Base-by-base conservation (phyloP, 1,140 invertebrate species). In the Brachionus asplanchnoidis region DNA sequence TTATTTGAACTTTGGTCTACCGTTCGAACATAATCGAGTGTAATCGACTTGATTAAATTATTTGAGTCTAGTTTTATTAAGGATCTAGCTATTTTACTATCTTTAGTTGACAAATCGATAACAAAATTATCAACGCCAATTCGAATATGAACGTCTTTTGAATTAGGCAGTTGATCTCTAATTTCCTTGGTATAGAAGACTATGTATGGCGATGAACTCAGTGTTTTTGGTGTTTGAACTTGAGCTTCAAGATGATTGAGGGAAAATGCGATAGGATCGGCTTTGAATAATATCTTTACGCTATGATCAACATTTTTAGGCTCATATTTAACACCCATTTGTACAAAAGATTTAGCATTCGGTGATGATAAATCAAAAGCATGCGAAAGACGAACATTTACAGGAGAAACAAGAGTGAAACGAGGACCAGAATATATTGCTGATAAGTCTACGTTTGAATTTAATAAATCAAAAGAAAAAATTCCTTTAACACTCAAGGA, bases 361-460 rank as follows among this genome's bases (percentile, higher is more conserved):
- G 53, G 17, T 14, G 79, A 46, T 46, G 44, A 60, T 50, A 50
- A 11, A 82, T 82, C 79, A 11, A 68, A 7, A 32, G 17, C n/a
- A 36, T 82, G 79, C n/a, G 23, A 26, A 65, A 65, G 40, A 46
- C 32, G 26, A 7, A 82, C 14, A 20, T 14, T 32, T 0, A 26
- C 56, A 23, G 79, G 79, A 65, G n/a, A 17, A 7, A 36, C 17
- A 14, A 65, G 32, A 12, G 17, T 44, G n/a, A 82, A 23, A 9
- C 12, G 9, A 12, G 36, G 32, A 44, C 53, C 53, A 28, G 23
- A 2, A 28, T 82, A 65, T 46, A n/a, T 4, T 11, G 44, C 5
- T 0, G 79, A 65, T 17, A 82, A 82, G 12, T 82, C 79, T 17
- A 82, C 23, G 40, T 82, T 65, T 60, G 79, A 60, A 5, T 82